Conservation (phyloP, 37 sponge, comb jelly and placozoan genomes). For the Crambe crambe region DNA sequence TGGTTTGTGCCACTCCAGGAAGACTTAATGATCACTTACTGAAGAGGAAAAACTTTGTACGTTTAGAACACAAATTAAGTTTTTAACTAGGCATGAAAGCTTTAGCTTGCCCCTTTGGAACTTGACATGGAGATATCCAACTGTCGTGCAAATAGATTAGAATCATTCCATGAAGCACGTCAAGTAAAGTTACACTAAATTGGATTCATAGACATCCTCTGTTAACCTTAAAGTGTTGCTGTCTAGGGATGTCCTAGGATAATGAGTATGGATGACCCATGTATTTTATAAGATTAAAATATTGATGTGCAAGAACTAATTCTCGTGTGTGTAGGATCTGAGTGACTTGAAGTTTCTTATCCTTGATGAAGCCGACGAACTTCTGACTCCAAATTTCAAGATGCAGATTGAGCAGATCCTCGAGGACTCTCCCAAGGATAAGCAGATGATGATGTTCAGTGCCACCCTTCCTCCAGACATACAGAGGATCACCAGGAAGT, state of each 20-base stretch:
- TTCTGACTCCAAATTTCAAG: conserved; percentile 58
- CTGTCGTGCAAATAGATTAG: too few relatives aligned
- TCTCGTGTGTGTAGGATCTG: conserved; percentile 1
- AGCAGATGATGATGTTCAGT: conserved; percentile 62
- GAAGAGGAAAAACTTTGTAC: conserved; percentile 31
- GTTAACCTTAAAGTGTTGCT: too few relatives aligned
- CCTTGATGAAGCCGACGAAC: conserved; percentile 65
- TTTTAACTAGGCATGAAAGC: too few relatives aligned
- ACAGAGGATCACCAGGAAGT: conserved; percentile 6
- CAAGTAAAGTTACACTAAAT: too few relatives aligned
- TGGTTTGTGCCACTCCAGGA: conserved; percentile 63
- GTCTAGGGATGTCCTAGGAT: too few relatives aligned
- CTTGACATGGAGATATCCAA: too few relatives aligned
- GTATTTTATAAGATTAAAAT: too few relatives aligned
- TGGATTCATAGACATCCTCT: too few relatives aligned
- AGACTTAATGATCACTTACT: conserved; percentile 57
- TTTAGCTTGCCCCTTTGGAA: too few relatives aligned
- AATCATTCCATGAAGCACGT: too few relatives aligned
- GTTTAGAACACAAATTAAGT: background rate
- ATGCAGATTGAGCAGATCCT: conserved; percentile 46
- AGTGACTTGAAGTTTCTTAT: conserved; percentile 35
- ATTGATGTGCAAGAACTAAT: too few relatives aligned
- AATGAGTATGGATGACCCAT: too few relatives aligned
- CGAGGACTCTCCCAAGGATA: conserved; percentile 22
- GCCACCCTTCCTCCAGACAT: conserved; percentile 52